Conservation (phyloP, 2,888 invertebrate genomes). For the Oligia strigilis region DNA sequence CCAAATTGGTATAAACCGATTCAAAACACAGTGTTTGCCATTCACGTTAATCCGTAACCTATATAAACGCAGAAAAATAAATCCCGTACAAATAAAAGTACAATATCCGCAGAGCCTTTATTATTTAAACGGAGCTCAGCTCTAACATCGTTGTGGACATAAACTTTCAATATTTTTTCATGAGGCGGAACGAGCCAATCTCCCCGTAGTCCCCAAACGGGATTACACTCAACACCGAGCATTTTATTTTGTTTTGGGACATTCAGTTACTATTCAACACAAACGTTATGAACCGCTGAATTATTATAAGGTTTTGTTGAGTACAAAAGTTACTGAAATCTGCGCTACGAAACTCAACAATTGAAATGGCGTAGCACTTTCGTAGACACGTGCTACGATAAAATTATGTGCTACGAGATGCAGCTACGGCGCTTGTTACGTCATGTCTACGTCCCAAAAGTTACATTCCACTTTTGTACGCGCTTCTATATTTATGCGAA, state of each 20-base stretch:
- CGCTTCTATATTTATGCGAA: constrained; percentile 12
- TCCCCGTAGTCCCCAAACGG: constrained; percentile 60
- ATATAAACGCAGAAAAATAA: constrained; percentile 13
- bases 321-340: constrained; percentile 7
- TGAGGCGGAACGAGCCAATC: constrained; percentile 64
- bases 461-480: constrained; percentile 19
- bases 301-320: constrained; percentile 17
- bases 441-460: constrained; percentile 14
- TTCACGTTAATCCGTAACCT: constrained; percentile 1
- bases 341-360: constrained; percentile 12
- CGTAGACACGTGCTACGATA: constrained; percentile 34
- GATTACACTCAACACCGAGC: constrained; percentile 56
- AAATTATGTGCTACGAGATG: constrained; percentile 27
- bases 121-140: constrained; percentile 58
- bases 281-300: constrained; percentile 30
- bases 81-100: constrained; percentile 19
- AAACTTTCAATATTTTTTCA: constrained; percentile 70
- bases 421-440: constrained; percentile 10
- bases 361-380: constrained; percentile 39
- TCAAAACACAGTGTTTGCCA: neutral
- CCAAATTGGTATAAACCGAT: neutral
- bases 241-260: constrained; percentile 58
- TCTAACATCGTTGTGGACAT: constrained; percentile 55
- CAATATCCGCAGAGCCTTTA: constrained; percentile 34
- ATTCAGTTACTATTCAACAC: constrained; percentile 60